Conservation (phyloP, 2,888 invertebrate genomes). For the Nymphalis polychloros region DNA sequence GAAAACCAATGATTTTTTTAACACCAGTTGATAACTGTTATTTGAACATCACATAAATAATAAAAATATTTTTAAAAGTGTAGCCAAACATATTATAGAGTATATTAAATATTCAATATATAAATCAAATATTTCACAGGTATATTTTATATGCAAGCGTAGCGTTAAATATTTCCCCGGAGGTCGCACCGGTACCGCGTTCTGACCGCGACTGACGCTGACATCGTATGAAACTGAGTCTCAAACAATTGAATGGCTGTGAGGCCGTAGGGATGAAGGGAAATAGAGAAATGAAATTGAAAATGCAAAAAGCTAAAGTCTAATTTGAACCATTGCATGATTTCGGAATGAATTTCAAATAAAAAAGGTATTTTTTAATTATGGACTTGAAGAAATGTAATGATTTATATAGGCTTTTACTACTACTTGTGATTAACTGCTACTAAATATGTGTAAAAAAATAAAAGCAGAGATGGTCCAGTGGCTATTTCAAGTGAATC, state of each 20-base stretch:
- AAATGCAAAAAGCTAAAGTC: background rate
- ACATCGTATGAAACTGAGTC: slow-evolving; percentile 17
- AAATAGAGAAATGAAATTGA: background rate
- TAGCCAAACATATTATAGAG: background rate
- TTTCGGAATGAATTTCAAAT: too few relatives aligned
- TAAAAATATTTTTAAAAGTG: background rate
- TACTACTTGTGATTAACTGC: too few relatives aligned
- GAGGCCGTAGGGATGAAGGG: slow-evolving; percentile 6
- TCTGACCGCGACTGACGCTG: slow-evolving; percentile 26
- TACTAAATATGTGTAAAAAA: too few relatives aligned
- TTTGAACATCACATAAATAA: background rate
- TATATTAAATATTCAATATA: background rate
- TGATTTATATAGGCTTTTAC: too few relatives aligned
- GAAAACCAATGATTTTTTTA: background rate
- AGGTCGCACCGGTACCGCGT: slow-evolving; percentile 24
- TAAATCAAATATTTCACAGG: background rate
- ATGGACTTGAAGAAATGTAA: too few relatives aligned
- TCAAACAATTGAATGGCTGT: slow-evolving; percentile 7
- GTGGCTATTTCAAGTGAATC: too few relatives aligned
- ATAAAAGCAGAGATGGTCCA: too few relatives aligned
- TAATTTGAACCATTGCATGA: background rate
- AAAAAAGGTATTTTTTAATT: too few relatives aligned
- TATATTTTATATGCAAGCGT: background rate
- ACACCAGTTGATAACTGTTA: background rate
- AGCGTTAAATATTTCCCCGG: background rate